Percentiles rank a stretch among this genome's conserved stretches.
phyloP scores from a whole-genome alignment of 2,888 invertebrate genomes.

The Acholoe squamosa region DNA sequence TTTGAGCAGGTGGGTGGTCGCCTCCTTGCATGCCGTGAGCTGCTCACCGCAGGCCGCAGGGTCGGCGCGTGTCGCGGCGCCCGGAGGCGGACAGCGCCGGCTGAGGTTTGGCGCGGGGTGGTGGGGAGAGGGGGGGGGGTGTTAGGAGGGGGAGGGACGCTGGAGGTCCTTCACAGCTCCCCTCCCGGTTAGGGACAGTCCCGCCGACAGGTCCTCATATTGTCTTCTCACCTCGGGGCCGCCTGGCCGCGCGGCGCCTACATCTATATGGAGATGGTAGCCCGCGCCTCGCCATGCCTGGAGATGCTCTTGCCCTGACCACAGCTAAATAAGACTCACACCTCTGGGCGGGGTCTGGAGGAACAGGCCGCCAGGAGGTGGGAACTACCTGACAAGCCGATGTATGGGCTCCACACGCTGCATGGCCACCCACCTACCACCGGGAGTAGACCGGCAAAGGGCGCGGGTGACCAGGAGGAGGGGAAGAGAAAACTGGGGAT shows the following conservation, averaged over 20 bases:
- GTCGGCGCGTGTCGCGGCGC: slow-evolving; percentile 32
- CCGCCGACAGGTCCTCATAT: slow-evolving; percentile 39
- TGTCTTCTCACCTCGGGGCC: slow-evolving; percentile 36
- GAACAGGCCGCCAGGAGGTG: background rate
- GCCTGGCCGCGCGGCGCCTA: background rate
- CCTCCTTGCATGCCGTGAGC: background rate
- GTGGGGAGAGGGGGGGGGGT: background rate
- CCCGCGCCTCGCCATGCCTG: background rate
- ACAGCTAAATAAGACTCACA: slow-evolving; percentile 50
- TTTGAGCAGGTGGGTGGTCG: background rate
- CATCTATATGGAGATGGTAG: slow-evolving; percentile 46
- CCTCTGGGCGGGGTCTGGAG: background rate
- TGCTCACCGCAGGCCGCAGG: background rate
- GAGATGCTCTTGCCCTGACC: background rate
- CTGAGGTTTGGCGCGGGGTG: background rate
- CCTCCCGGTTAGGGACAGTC: slow-evolving; percentile 38
- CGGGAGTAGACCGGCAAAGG: too few species aligned
- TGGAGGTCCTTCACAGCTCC: background rate
- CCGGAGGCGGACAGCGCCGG: background rate
- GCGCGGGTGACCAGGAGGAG: too few species aligned
- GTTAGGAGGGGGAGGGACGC: background rate
- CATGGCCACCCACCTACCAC: background rate
- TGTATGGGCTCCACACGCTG: slow-evolving; percentile 5
- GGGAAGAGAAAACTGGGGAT: too few species aligned
- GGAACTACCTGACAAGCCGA: slow-evolving; percentile 39